Evolutionary conservation across 2,797 vertebrate genomes (phyloP).

Genomic region (Microctenopoma lineatum): DNA sequence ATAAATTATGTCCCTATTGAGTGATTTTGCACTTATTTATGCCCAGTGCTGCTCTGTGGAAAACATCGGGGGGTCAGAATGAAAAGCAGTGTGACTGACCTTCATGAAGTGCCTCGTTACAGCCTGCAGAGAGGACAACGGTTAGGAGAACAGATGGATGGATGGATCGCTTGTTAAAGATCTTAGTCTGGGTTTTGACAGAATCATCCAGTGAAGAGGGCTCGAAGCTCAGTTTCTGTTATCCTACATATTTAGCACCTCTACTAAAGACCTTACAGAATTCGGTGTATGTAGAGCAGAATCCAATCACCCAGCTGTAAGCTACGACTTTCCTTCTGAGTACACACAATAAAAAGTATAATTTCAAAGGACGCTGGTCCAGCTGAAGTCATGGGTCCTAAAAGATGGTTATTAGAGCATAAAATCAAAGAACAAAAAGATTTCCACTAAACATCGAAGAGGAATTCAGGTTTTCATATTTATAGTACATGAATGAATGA

Average conservation of each 20-base stretch:
- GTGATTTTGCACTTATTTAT: not conserved
- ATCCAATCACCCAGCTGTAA: not conserved
- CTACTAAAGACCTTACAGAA: no score
- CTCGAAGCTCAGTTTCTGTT: no score
- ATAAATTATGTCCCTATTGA: no score
- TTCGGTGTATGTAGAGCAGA: not conserved
- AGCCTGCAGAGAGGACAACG: no score
- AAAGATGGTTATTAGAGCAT: not conserved
- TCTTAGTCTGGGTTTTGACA: no score
- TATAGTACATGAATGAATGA: not conserved
- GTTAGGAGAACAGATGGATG: no score
- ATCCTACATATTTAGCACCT: no score
- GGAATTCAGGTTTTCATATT: conserved; percentile 14
- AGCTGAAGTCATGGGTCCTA: not conserved
- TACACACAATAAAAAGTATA: not conserved
- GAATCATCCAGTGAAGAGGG: no score
- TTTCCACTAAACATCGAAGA: not conserved
- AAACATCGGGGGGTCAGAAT: no score
- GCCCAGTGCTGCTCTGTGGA: not conserved
- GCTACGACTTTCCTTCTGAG: not conserved
- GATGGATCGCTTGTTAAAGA: no score
- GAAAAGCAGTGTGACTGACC: no score
- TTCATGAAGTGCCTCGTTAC: no score
- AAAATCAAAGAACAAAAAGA: conserved; percentile 4
- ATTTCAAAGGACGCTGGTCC: not conserved